These are phyloP conservation scores for Scolopax rusticola DNA, from an alignment of 2,797 vertebrate species.

Conservation along the genomic window DNA sequence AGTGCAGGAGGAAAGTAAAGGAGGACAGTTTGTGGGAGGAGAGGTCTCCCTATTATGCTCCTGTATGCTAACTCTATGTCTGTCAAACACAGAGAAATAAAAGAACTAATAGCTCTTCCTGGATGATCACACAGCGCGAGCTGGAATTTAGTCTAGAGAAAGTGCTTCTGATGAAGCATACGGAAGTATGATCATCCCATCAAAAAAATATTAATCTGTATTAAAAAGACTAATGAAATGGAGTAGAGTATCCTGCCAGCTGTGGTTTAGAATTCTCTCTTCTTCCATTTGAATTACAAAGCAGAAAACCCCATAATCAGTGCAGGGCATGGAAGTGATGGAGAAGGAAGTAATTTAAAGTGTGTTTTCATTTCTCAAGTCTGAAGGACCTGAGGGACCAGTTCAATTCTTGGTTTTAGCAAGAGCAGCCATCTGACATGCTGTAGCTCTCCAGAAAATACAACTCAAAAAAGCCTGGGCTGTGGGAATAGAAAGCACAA, in stretches of 20 bases:
- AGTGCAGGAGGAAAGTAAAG: not conserved
- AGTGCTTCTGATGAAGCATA: not conserved
- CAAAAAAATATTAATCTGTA: not conserved
- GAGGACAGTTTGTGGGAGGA: not conserved
- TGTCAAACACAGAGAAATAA: not conserved
- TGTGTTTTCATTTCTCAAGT: not conserved
- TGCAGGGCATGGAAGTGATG: not conserved
- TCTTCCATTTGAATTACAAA: not conserved
- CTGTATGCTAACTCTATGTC: not conserved
- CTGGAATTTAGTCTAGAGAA: not conserved
- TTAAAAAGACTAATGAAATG: slow-evolving; percentile 7
- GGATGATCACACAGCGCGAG: not conserved
- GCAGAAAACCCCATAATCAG: not conserved
- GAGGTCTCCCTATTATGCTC: not conserved
- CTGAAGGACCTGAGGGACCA: not conserved
- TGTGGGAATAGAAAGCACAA: fast-evolving
- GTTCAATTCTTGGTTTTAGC: not conserved
- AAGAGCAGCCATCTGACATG: not conserved
- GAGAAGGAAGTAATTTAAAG: slow-evolving; percentile 7
- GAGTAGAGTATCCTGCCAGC: slow-evolving; percentile 6
- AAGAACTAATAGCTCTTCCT: not conserved
- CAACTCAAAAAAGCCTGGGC: not conserved
- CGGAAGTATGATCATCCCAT: not conserved
- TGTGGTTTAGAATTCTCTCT: not conserved
- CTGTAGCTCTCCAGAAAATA: not conserved